Conservation (phyloP, 2,888 invertebrate species). For the Proisotoma minuta region DNA sequence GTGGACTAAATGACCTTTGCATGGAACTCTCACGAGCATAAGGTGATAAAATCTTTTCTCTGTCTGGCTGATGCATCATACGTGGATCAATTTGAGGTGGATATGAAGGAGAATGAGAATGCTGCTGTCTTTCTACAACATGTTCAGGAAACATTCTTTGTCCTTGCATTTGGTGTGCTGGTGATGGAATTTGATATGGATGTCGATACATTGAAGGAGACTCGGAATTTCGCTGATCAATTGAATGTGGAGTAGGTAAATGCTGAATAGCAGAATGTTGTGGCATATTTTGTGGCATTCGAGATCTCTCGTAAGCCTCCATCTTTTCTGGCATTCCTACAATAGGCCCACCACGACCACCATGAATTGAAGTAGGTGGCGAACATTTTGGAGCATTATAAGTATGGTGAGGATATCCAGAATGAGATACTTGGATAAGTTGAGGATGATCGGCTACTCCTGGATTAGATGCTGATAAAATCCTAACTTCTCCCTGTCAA, state of each 20-base stretch:
- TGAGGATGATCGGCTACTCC: background rate
- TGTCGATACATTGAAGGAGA: slow-evolving; percentile 54
- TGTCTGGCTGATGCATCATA: background rate
- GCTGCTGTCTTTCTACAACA: slow-evolving; percentile 29
- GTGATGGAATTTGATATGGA: slow-evolving; percentile 47
- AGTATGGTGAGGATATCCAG: background rate
- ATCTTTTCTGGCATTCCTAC: background rate
- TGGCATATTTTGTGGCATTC: slow-evolving; percentile 2
- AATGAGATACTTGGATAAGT: background rate
- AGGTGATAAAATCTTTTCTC: slow-evolving; percentile 7
- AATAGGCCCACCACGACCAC: background rate
- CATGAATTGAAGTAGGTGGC: background rate
- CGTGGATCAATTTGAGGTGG: slow-evolving; percentile 8
- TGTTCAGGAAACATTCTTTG: too few species aligned
- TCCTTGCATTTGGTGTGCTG: slow-evolving; percentile 34
- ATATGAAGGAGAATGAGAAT: slow-evolving; percentile 29
- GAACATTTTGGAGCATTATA: background rate
- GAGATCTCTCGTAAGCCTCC: background rate
- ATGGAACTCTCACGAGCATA: slow-evolving; percentile 13
- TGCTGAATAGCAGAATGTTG: slow-evolving; percentile 22
- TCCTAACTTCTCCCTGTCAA: background rate
- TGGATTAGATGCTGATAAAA: background rate
- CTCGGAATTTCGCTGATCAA: slow-evolving; percentile 54
- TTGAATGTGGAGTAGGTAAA: slow-evolving; percentile 42
- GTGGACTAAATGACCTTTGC: slow-evolving; percentile 8